Base-by-base conservation (phyloP, 1,140 invertebrate genomes). In the Eriosoma lanigerum region DNA sequence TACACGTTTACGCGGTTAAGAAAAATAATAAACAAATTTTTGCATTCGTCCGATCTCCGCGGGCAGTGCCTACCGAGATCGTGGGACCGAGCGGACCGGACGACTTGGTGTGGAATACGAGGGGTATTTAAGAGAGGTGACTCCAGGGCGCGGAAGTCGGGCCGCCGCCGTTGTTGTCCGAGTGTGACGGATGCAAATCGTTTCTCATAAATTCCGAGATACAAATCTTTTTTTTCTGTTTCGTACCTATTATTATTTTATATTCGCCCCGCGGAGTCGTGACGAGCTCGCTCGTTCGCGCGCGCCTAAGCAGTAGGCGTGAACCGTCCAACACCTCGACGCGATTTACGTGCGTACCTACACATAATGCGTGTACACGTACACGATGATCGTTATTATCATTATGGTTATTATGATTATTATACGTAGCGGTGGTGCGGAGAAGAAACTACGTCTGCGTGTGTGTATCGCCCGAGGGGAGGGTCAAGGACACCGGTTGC, bases 221-320 rank as follows among this genome's bases (percentile, higher is more conserved):
- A 13, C 15, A 9, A 78, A 78, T 78, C 75, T 24, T 64, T 52
- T 72, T 72, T 32, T 62, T 58, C 13, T 58, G 12, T 70, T 50
- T 26, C 66, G 1, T 68, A n/a, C 32, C 10, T 64, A 46, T 24
- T 44, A 38, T 66, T 66, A 72, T 72, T 72, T 52, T 70, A 50
- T 50, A 50, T 72, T 72, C 48, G 68, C 68, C 68, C 68, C 46
- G 68, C 68, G 68, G 68, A 58, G 75, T 78, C 75, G 75, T 78
- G 75, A 78, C 75, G 72, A 38, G 12, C 75, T 32, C 5, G 66
- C 52, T 10, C 5, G 66, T 17, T 10, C 19, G 52, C 64, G 38
- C 66, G 66, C 56, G 70, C 6, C 9, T 10, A 13, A 5, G 5
- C 26, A 29, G 75, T 78, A 78, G 75, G 75, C 75, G 75, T 78